Evolutionary conservation across 1,140 invertebrate species (phyloP).

Genomic region (Drosophila chauvacae): DNA sequence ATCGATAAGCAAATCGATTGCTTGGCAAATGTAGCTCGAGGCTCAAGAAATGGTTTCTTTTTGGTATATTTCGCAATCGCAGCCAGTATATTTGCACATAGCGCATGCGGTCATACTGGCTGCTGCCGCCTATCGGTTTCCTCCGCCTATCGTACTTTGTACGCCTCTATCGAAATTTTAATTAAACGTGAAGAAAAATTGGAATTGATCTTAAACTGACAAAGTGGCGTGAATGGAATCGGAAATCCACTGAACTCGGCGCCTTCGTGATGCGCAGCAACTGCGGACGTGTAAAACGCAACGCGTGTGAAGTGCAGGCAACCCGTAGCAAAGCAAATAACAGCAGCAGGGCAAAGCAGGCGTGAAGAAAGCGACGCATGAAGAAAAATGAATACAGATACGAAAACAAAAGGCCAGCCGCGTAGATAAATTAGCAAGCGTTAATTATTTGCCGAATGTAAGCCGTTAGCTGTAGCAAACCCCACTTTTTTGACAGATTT

Average conservation of each 20-base stretch:
- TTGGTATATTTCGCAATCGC: not conserved
- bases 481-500: constrained; percentile 40
- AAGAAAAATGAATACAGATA: constrained; percentile 52
- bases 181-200: constrained; percentile 65
- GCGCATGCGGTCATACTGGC: not conserved
- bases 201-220: constrained; percentile 34
- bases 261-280: constrained; percentile 45
- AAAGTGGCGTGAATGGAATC: constrained; percentile 23
- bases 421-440: constrained; percentile 62
- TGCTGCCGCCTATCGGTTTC: constrained; percentile 14
- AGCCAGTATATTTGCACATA: not conserved
- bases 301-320: constrained; percentile 64
- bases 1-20: constrained; percentile 6
- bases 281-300: constrained; percentile 51
- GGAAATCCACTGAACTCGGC: constrained; percentile 9
- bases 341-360: constrained; percentile 45
- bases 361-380: constrained; percentile 48
- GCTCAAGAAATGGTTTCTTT: not conserved
- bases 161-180: constrained; percentile 42
- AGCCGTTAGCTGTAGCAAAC: constrained; percentile 46
- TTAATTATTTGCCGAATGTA: constrained; percentile 67
- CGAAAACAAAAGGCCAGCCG: constrained; percentile 53
- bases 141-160: constrained; percentile 13
- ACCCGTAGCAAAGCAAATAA: constrained; percentile 61
- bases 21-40: not conserved